phyloP scores from a whole-genome alignment of 2,797 vertebrate genomes.

The Aeoliscus strigatus region DNA sequence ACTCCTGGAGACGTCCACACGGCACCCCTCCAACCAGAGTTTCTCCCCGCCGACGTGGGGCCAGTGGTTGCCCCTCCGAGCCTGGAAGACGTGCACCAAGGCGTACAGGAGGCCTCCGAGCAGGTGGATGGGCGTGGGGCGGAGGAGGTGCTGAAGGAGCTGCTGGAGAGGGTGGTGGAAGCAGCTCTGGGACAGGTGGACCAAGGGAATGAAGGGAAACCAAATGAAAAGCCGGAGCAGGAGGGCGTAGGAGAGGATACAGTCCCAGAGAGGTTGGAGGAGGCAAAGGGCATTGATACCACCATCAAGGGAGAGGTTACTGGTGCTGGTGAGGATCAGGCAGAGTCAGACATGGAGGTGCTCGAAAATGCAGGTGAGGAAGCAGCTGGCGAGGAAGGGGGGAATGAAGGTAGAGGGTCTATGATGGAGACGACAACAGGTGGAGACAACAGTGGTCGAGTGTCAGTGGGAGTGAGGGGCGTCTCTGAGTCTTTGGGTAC shows the following conservation, averaged over 20 bases:
- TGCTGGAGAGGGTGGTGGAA: conserved; percentile 69
- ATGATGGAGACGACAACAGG: conserved; percentile 13
- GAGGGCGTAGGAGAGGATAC: conserved; percentile 9
- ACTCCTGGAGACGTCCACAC: conserved; percentile 29
- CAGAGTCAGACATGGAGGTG: conserved; percentile 10
- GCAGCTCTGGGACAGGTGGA: conserved; percentile 50
- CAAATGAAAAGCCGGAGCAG: conserved; percentile 18
- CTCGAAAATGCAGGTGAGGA: conserved; percentile 18
- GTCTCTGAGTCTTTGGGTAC: conserved; percentile 21
- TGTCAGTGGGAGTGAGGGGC: conserved; percentile 11
- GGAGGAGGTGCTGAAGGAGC: conserved; percentile 59
- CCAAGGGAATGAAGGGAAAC: conserved; percentile 33
- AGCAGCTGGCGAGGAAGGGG: conserved; percentile 12
- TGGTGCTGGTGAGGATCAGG: conserved; percentile 17
- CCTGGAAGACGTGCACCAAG: conserved; percentile 67
- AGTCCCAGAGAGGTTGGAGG: conserved; percentile 18
- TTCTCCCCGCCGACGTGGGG: conserved; percentile 34
- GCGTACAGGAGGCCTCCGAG: conserved; percentile 67
- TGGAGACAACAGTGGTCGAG: conserved; percentile 20
- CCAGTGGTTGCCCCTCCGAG: conserved; percentile 53
- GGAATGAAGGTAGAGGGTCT: conserved; percentile 7
- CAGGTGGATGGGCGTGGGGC: conserved; percentile 55
- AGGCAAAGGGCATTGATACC: conserved; percentile 6
- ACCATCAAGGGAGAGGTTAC: conserved; percentile 14
- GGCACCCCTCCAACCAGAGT: conserved; percentile 24